Evolutionary conservation across 2,888 invertebrate genomes (phyloP).

Genomic region (Antheraea assamensis): DNA sequence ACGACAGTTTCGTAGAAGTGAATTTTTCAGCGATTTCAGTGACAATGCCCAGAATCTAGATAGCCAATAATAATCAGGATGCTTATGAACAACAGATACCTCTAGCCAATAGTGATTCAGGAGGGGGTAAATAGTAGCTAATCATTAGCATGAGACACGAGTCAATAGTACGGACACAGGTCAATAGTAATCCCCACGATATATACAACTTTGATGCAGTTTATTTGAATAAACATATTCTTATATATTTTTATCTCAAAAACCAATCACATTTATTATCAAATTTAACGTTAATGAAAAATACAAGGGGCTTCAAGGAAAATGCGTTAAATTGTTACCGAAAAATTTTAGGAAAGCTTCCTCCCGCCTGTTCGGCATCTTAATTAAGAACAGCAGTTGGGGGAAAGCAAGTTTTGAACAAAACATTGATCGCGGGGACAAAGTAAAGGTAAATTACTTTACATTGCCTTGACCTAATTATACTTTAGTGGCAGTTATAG

Average conservation of each 20-base stretch:
- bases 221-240: not conserved
- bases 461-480: slow-evolving; percentile 13
- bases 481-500: not conserved
- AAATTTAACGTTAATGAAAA: not conserved
- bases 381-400: slow-evolving; percentile 19
- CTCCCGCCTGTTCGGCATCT: slow-evolving; percentile 3
- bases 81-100: too few species aligned
- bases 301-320: slow-evolving; percentile 3
- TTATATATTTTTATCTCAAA: not conserved
- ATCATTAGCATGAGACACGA: too few species aligned
- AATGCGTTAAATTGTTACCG: slow-evolving; percentile 6
- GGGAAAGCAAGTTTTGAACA: slow-evolving; percentile 11
- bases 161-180: too few species aligned
- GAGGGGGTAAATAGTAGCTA: too few species aligned
- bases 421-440: slow-evolving; percentile 18
- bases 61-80: too few species aligned
- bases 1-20: too few species aligned
- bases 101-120: too few species aligned
- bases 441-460: slow-evolving; percentile 1
- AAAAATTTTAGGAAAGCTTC: slow-evolving; percentile 12
- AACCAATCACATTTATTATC: not conserved
- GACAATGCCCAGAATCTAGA: too few species aligned
- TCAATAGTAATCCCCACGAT: too few species aligned
- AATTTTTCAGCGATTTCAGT: too few species aligned
- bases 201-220: not conserved